Evolutionary conservation across 2,888 invertebrate species (phyloP).

Genomic region (Digitonthophagus gazella): DNA sequence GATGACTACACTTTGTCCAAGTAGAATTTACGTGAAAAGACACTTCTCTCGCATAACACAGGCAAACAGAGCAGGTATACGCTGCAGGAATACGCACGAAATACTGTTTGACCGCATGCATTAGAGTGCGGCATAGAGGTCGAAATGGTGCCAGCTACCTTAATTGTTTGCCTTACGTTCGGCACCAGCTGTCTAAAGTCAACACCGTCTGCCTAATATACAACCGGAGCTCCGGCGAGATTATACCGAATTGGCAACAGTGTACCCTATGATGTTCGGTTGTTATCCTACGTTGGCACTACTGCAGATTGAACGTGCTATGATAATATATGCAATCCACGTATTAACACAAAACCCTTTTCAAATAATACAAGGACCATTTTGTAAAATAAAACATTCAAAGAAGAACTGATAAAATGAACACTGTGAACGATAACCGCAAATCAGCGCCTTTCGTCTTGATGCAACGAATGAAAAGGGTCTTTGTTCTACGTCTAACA

Average conservation of each 20-base stretch:
- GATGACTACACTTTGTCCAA: not conserved
- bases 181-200: not conserved
- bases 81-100: not conserved
- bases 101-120: not conserved
- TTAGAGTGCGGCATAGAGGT: not conserved
- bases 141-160: not conserved
- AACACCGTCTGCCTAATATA: not conserved
- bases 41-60: not conserved
- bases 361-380: too few relatives aligned
- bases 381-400: not conserved
- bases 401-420: not conserved
- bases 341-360: too few relatives aligned
- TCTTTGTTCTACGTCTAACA: too few relatives aligned
- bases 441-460: too few relatives aligned
- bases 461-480: too few relatives aligned
- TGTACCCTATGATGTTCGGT: not conserved
- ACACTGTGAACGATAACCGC: too few relatives aligned
- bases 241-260: not conserved
- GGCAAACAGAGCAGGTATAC: not conserved
- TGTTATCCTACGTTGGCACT: not conserved
- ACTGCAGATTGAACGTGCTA: not conserved
- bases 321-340: not conserved
- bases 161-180: not conserved
- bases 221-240: not conserved
- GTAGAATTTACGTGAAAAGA: not conserved